Conservation (phyloP, 2,888 invertebrate genomes). For the Sinohyriopsis cumingii region DNA sequence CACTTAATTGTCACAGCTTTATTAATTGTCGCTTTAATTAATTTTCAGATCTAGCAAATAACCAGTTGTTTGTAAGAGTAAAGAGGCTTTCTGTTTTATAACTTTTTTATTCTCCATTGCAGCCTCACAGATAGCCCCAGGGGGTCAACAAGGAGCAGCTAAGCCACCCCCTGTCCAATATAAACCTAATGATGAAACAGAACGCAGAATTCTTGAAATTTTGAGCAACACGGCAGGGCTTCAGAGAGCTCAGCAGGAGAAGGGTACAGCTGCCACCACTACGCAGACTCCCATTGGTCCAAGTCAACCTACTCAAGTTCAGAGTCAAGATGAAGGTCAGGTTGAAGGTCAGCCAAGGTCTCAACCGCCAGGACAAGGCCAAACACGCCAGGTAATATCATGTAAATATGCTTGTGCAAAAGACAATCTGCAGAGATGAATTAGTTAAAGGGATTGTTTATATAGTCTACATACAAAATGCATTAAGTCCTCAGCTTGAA, state of each 20-base stretch:
- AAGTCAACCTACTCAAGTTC: background rate
- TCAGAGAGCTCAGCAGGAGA: constrained; percentile 36
- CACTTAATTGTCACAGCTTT: too few relatives aligned
- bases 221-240: constrained; percentile 50
- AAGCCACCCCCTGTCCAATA: constrained; percentile 51
- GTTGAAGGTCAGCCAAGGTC: background rate
- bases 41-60: too few relatives aligned
- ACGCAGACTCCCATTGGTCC: background rate
- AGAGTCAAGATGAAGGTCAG: background rate
- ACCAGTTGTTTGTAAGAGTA: too few relatives aligned
- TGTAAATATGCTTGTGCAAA: too few relatives aligned
- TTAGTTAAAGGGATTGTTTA: too few relatives aligned
- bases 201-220: constrained; percentile 62
- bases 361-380: background rate
- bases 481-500: too few relatives aligned
- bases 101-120: constrained; percentile 12
- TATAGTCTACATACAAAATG: too few relatives aligned
- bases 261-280: background rate
- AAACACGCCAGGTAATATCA: background rate
- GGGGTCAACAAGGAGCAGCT: constrained; percentile 20
- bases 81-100: background rate
- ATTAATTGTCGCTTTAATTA: too few relatives aligned
- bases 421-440: too few relatives aligned
- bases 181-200: constrained; percentile 64
- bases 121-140: constrained; percentile 21